A percentile compares a stretch with the other conserved stretches of the same genome.
These are phyloP conservation scores for Phenganax marumi DNA, from an alignment of 92 coral and sea anemone species.

Conservation along the genomic window DNA sequence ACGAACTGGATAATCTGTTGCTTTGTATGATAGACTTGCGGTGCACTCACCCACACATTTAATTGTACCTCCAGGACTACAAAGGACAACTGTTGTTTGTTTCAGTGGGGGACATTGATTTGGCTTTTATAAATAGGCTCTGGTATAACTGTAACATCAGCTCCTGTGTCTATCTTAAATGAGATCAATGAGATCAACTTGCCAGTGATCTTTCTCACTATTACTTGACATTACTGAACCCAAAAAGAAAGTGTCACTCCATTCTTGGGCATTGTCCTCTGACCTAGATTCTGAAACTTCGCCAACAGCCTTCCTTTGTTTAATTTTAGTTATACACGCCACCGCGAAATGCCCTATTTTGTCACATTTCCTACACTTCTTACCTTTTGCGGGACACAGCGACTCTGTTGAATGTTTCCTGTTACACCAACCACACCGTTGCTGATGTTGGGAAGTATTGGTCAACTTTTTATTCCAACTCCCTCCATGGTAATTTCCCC, in stretches of 20 bases:
- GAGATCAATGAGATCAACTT: constrained; percentile 37
- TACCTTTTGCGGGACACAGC: constrained; percentile 46
- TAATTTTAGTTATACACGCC: constrained; percentile 44
- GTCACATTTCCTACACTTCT: constrained; percentile 47
- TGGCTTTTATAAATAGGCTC: constrained; percentile 38
- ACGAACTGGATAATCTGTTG: constrained; percentile 2
- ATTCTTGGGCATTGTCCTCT: constrained; percentile 11
- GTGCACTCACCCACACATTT: constrained; percentile 36
- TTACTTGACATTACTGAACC: constrained; percentile 43
- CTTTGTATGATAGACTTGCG: neutral
- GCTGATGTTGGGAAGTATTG: constrained; percentile 2
- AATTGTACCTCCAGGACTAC: constrained; percentile 46
- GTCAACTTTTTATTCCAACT: constrained; percentile 22
- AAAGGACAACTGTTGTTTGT: constrained; percentile 31
- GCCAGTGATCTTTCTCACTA: constrained; percentile 44
- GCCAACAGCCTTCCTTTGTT: constrained; percentile 18
- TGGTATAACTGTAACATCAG: constrained; percentile 55
- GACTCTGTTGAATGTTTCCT: constrained; percentile 8
- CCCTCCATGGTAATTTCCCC: constrained; percentile 14
- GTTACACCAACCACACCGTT: constrained; percentile 40
- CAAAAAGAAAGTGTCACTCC: constrained; percentile 43
- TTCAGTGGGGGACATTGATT: constrained; percentile 40
- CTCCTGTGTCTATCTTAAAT: constrained; percentile 59
- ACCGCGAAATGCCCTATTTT: constrained; percentile 57
- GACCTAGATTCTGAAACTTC: constrained; percentile 31